These are phyloP conservation scores for Papilio elwesi DNA, from an alignment of 2,888 invertebrate species.

Conservation along the genomic window DNA sequence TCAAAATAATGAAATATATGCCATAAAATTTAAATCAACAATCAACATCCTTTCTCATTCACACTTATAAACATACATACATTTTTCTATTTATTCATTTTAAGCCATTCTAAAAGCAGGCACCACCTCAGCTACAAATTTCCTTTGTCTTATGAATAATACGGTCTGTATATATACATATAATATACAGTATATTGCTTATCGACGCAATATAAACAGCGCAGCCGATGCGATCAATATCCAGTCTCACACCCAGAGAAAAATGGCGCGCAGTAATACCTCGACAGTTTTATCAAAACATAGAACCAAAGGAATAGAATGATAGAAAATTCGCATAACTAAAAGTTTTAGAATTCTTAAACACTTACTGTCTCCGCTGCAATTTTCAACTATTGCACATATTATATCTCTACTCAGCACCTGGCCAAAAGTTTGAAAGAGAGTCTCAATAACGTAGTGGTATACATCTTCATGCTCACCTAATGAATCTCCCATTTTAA, in stretches of 20 bases:
- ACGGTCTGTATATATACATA: not conserved
- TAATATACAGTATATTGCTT: slow-evolving; percentile 8
- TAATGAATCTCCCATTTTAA: slow-evolving; percentile 35
- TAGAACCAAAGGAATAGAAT: slow-evolving; percentile 9
- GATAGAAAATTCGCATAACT: not conserved
- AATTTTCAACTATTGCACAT: slow-evolving; percentile 65
- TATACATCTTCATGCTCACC: slow-evolving; percentile 46
- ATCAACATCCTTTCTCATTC: no score
- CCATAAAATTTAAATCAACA: no score
- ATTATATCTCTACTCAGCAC: slow-evolving; percentile 65
- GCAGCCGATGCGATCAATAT: slow-evolving; percentile 37
- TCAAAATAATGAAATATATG: no score
- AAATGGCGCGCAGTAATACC: slow-evolving; percentile 46
- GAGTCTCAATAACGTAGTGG: slow-evolving; percentile 57
- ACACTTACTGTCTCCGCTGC: slow-evolving; percentile 71
- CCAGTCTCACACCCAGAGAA: slow-evolving; percentile 29
- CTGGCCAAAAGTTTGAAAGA: slow-evolving; percentile 66
- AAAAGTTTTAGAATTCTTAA: not conserved
- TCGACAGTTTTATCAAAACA: slow-evolving; percentile 21
- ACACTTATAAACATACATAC: not conserved
- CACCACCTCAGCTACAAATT: not conserved
- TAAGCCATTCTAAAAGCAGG: not conserved
- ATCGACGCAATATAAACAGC: slow-evolving; percentile 29
- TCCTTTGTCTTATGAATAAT: not conserved
- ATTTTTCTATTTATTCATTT: not conserved